Conservation (phyloP, 2,113 vertebrate genomes). For the Oxygymnocypris stewartii region DNA sequence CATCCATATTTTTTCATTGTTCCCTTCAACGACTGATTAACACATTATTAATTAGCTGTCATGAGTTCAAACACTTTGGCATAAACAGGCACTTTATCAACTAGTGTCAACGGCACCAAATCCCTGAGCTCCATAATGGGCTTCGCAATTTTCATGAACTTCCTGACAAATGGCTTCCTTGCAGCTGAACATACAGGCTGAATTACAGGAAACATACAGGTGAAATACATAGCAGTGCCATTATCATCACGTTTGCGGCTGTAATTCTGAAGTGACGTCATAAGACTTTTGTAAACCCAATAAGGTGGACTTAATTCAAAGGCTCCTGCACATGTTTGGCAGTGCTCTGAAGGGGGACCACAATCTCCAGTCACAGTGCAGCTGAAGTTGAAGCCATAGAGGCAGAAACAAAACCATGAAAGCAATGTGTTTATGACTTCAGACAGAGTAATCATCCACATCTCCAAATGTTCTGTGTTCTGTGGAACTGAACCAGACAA, state of each 20-base stretch:
- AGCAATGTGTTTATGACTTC: constrained; percentile 68
- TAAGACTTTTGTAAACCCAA: constrained; percentile 6
- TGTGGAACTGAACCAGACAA: constrained; percentile 67
- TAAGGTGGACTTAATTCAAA: constrained; percentile 20
- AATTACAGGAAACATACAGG: neutral
- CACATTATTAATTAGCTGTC: constrained; percentile 67
- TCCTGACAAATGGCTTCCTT: constrained; percentile 54
- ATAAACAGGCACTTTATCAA: constrained; percentile 76
- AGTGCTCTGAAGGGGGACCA: neutral
- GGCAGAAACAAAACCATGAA: constrained; percentile 38
- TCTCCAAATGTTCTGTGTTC: constrained; percentile 71
- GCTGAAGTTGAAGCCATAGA: constrained; percentile 1
- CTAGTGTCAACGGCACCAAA: constrained; percentile 56
- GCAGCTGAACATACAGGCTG: constrained; percentile 28
- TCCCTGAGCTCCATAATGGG: constrained; percentile 36
- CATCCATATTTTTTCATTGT: constrained; percentile 59
- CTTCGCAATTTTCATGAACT: constrained; percentile 47
- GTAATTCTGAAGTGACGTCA: constrained; percentile 31
- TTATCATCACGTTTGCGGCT: constrained; percentile 20
- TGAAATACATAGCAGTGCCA: constrained; percentile 4
- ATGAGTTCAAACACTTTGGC: constrained; percentile 70
- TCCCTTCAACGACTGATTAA: constrained; percentile 29
- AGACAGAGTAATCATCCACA: constrained; percentile 75
- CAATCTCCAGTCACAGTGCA: constrained; percentile 19
- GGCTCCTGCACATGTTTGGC: constrained; percentile 22